phyloP scores from a whole-genome alignment of 1,140 invertebrate species.

The Anthonomus grandis region DNA sequence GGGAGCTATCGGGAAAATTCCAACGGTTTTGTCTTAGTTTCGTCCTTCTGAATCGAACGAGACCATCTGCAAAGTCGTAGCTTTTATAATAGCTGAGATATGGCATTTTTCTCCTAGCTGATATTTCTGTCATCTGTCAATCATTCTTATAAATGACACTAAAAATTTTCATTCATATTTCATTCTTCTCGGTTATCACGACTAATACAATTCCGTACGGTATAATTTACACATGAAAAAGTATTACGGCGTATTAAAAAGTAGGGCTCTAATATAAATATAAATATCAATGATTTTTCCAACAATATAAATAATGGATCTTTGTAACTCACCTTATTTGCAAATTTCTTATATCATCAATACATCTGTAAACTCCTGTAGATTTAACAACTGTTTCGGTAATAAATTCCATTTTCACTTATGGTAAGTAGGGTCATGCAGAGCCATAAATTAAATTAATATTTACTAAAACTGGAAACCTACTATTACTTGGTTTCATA shows the following conservation, averaged over 20 bases:
- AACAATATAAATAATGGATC: neutral
- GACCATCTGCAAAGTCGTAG: too few species aligned
- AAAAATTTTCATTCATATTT: neutral
- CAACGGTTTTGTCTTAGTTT: too few species aligned
- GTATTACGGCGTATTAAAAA: neutral
- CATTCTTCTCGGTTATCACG: neutral
- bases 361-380: constrained; percentile 37
- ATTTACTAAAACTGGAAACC: too few species aligned
- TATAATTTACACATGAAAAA: neutral
- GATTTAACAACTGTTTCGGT: constrained; percentile 26
- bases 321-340: constrained; percentile 35
- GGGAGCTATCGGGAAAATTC: too few species aligned
- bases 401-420: constrained; percentile 12
- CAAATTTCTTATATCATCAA: constrained; percentile 38
- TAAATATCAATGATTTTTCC: neutral
- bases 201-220: neutral
- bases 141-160: constrained; percentile 1
- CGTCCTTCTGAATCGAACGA: too few species aligned
- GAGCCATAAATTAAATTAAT: too few species aligned
- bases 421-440: too few species aligned
- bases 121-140: too few species aligned
- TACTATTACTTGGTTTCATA: too few species aligned
- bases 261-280: neutral
- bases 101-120: too few species aligned
- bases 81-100: too few species aligned